These are phyloP conservation scores for Enteromius fasciolatus DNA, from an alignment of 2,797 vertebrate species.

Conservation along the genomic window DNA sequence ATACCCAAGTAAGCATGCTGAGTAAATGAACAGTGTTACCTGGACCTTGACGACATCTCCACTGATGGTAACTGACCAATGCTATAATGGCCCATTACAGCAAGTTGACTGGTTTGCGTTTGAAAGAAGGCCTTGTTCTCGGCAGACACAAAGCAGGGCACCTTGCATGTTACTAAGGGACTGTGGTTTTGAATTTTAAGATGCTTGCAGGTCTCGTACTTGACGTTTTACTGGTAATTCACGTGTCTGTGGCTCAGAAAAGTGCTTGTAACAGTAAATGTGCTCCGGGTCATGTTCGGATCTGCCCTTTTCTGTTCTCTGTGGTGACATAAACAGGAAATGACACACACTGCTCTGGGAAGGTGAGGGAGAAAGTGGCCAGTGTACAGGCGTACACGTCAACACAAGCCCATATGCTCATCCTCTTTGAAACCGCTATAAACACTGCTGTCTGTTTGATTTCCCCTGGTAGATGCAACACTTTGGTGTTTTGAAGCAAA, in stretches of 20 bases:
- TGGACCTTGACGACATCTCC: background rate
- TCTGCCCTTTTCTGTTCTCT: slow-evolving; percentile 38
- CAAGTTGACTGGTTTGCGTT: background rate
- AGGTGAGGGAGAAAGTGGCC: slow-evolving; percentile 11
- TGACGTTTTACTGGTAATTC: slow-evolving; percentile 26
- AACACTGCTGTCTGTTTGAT: slow-evolving; percentile 15
- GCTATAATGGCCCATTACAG: background rate
- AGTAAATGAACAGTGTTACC: slow-evolving; percentile 5
- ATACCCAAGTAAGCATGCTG: slow-evolving; percentile 38
- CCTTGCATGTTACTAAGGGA: background rate
- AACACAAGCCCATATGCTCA: slow-evolving; percentile 1
- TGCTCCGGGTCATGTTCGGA: slow-evolving; percentile 15
- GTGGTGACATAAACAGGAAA: slow-evolving; percentile 36
- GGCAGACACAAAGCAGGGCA: background rate
- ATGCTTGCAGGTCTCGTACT: background rate
- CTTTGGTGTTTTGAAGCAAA: slow-evolving; percentile 3
- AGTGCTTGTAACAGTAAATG: slow-evolving; percentile 21
- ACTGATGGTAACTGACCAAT: background rate
- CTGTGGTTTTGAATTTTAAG: slow-evolving; percentile 11
- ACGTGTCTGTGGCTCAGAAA: background rate
- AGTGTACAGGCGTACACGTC: background rate
- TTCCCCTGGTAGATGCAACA: slow-evolving; percentile 22
- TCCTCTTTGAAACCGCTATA: slow-evolving; percentile 7
- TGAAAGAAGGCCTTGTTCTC: background rate
- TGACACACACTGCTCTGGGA: slow-evolving; percentile 19